A percentile compares a stretch with the other conserved stretches of the same genome.
phyloP scores from a whole-genome alignment of 2,797 vertebrate species.

The Rhabdomys pumilio region DNA sequence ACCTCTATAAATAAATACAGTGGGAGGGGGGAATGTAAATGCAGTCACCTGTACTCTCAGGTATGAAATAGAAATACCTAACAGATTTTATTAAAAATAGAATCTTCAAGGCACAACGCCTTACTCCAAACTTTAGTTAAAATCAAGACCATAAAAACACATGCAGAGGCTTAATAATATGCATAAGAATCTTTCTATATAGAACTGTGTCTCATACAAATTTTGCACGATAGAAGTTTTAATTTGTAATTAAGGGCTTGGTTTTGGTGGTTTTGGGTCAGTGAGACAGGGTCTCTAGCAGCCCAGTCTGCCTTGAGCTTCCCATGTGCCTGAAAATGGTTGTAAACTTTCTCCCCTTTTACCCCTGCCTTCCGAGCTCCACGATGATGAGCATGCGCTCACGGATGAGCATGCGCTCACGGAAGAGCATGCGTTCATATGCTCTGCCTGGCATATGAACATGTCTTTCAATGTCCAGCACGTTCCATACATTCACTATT shows the following conservation, averaged over 20 bases:
- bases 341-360: too few species aligned
- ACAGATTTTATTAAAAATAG: slow-evolving; percentile 33
- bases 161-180: not conserved
- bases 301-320: not conserved
- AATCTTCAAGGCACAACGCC: not conserved
- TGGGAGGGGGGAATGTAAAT: not conserved
- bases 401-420: accelerated
- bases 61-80: not conserved
- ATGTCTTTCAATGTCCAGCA: not conserved
- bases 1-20: slow-evolving; percentile 32
- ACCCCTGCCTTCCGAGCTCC: not conserved
- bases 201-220: slow-evolving; percentile 23
- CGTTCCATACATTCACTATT: not conserved
- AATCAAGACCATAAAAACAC: not conserved
- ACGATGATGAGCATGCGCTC: accelerated
- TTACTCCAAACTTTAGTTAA: not conserved
- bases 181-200: not conserved
- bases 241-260: slow-evolving; percentile 9
- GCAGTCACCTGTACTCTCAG: not conserved
- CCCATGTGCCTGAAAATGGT: not conserved
- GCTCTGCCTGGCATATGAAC: too few species aligned
- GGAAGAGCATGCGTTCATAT: too few species aligned
- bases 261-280: not conserved
- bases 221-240: slow-evolving; percentile 15
- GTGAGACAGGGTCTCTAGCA: not conserved